Evolutionary conservation across 2,113 vertebrate species (phyloP).

Genomic region (Butastur rufipennis): DNA sequence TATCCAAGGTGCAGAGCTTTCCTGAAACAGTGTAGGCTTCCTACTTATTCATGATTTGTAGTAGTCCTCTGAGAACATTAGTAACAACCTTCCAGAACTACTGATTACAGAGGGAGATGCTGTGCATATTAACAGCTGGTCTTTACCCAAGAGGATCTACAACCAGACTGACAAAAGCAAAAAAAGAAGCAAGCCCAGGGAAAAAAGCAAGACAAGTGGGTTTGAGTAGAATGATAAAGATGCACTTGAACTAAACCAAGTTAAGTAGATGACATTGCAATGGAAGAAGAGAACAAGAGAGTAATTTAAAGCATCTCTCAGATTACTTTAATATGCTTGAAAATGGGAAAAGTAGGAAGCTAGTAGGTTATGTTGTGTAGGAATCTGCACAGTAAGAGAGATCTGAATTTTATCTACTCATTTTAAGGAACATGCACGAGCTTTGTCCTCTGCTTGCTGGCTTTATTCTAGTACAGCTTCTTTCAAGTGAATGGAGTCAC

Average conservation of each 20-base stretch:
- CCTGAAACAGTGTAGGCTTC: slow-evolving; percentile 40
- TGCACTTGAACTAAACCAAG: slow-evolving; percentile 45
- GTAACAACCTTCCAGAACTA: slow-evolving; percentile 77
- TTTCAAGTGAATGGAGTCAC: neutral
- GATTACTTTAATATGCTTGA: neutral
- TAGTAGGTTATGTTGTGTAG: neutral
- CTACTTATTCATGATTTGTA: slow-evolving; percentile 74
- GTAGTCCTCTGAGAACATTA: slow-evolving; percentile 71
- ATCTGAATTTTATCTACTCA: neutral
- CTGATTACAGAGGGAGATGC: slow-evolving; percentile 75
- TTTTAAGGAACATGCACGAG: neutral
- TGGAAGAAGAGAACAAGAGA: neutral
- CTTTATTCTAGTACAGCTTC: neutral
- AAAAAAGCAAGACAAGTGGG: neutral
- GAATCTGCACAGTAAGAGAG: neutral
- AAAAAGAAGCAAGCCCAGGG: neutral
- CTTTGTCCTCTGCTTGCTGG: neutral
- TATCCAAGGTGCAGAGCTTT: slow-evolving; percentile 27
- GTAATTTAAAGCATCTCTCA: neutral
- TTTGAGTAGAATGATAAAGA: slow-evolving; percentile 63
- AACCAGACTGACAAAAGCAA: slow-evolving; percentile 55
- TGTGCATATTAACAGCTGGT: slow-evolving; percentile 77
- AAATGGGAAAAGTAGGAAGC: neutral
- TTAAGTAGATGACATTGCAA: slow-evolving; percentile 34
- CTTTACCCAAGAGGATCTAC: slow-evolving; percentile 45